These are phyloP conservation scores for Muntiacus reevesi DNA, from an alignment of 2,113 vertebrate genomes.

Conservation along the genomic window DNA sequence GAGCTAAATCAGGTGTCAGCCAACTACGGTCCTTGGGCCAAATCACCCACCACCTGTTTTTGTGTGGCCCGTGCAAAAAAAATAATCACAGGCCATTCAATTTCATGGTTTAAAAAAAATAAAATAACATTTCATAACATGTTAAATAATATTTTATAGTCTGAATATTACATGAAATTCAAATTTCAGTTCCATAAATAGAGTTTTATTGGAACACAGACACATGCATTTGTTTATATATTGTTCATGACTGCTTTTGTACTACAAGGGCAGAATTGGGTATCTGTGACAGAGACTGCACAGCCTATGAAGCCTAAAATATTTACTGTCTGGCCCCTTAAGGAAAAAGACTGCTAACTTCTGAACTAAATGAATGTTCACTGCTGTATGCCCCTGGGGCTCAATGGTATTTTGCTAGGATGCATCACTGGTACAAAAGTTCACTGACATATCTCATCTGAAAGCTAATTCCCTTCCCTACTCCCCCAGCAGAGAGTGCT, in stretches of 20 bases:
- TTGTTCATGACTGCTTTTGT: background rate
- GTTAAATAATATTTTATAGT: background rate
- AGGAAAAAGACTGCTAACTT: background rate
- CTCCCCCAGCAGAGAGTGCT: background rate
- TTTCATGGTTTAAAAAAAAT: background rate
- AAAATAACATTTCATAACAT: background rate
- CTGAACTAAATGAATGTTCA: background rate
- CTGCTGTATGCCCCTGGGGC: background rate
- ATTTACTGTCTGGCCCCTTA: background rate
- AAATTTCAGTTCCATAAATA: background rate
- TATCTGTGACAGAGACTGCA: background rate
- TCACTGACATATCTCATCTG: background rate
- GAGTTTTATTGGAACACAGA: background rate
- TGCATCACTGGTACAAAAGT: background rate
- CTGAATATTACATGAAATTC: conserved; percentile 12
- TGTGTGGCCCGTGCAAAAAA: background rate
- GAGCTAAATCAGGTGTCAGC: background rate
- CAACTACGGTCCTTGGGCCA: background rate
- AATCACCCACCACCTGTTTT: background rate
- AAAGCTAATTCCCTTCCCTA: background rate
- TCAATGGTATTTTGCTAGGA: background rate
- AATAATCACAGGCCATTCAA: background rate
- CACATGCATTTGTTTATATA: background rate
- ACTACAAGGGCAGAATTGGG: background rate
- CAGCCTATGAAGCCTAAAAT: background rate